Percentiles rank a stretch among this genome's conserved stretches.
Evolutionary conservation across 2,888 invertebrate genomes (phyloP).

Genomic region (Pyrochroa serraticornis): DNA sequence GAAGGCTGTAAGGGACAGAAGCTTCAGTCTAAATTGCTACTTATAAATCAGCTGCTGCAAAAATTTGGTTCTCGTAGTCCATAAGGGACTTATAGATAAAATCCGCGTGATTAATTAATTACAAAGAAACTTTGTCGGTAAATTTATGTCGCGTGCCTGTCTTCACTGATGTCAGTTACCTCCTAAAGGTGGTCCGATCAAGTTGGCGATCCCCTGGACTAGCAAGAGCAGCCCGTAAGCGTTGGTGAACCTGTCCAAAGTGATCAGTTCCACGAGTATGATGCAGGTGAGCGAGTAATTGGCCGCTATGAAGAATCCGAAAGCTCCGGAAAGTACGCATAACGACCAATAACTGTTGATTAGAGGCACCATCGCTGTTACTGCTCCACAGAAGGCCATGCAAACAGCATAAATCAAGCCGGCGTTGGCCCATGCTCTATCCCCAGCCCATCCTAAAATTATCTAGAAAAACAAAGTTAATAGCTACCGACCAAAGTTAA

Average conservation of each 20-base stretch:
- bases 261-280: slow-evolving; percentile 86
- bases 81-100: no score
- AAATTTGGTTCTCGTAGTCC: no score
- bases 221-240: slow-evolving; percentile 88
- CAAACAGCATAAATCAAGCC: slow-evolving; percentile 81
- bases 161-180: no score
- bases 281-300: slow-evolving; percentile 92
- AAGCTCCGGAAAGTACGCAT: slow-evolving; percentile 73
- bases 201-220: slow-evolving; percentile 88
- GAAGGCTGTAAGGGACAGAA: no score
- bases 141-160: no score
- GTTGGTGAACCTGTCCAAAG: slow-evolving; percentile 88
- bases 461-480: slow-evolving; percentile 62
- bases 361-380: slow-evolving; percentile 71
- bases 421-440: slow-evolving; percentile 78
- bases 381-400: slow-evolving; percentile 74
- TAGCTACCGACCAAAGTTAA: background rate
- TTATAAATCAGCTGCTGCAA: no score
- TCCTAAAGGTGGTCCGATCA: slow-evolving; percentile 88
- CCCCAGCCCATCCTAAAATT: slow-evolving; percentile 86
- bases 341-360: slow-evolving; percentile 63
- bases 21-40: no score
- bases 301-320: slow-evolving; percentile 89
- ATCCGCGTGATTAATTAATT: no score
- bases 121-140: no score